Conservation (phyloP, 2,888 invertebrate genomes). For the Ectemnius cavifrons region DNA sequence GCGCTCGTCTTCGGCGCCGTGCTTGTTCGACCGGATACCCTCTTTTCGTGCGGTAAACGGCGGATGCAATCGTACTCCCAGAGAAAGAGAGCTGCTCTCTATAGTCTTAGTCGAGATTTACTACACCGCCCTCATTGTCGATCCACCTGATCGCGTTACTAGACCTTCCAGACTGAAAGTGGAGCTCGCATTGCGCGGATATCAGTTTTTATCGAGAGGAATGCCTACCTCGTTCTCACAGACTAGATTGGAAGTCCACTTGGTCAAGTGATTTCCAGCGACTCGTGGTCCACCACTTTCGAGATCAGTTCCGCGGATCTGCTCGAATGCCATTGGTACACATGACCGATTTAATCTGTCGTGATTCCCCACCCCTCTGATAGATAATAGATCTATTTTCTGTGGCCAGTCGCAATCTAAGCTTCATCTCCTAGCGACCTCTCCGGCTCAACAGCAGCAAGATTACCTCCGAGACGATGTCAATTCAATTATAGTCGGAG, state of each 20-base stretch:
- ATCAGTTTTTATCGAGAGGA: neutral
- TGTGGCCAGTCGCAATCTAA: neutral
- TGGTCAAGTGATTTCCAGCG: neutral
- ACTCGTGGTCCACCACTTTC: neutral
- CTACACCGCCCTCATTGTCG: slow-evolving; percentile 36
- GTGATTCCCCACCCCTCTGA: neutral
- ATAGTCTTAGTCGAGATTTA: slow-evolving; percentile 55
- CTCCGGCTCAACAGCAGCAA: too few relatives aligned
- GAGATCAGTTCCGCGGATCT: neutral
- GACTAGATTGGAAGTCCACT: neutral
- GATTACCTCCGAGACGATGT: too few relatives aligned
- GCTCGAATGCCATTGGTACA: neutral
- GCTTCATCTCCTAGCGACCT: too few relatives aligned
- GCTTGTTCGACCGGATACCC: slow-evolving; percentile 56
- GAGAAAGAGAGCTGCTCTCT: slow-evolving; percentile 54
- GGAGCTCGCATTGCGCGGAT: neutral
- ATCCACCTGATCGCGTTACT: slow-evolving; percentile 34
- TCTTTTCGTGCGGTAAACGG: slow-evolving; percentile 64
- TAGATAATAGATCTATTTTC: slow-evolving; percentile 1
- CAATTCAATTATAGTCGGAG: too few relatives aligned
- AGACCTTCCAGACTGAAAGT: neutral
- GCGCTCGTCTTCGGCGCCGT: slow-evolving; percentile 36
- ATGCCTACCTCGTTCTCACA: neutral
- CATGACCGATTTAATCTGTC: neutral
- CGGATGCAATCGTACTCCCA: slow-evolving; percentile 57